Percentiles rank a stretch among this genome's conserved stretches.
phyloP scores from a whole-genome alignment of 2,888 invertebrate genomes.

The Scaptomyza cyrtandrae region DNA sequence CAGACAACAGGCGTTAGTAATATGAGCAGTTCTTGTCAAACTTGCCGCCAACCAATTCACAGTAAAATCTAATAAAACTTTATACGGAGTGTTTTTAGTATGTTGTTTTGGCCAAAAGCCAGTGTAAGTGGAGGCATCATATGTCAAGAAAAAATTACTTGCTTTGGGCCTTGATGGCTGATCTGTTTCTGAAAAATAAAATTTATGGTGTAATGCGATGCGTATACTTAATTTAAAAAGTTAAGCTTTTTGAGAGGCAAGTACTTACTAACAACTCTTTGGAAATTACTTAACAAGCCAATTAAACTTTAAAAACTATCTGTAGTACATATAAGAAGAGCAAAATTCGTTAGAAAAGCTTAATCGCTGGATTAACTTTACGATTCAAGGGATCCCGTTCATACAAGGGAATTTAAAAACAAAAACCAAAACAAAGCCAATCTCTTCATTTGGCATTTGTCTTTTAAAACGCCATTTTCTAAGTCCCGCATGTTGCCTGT shows the following conservation, averaged over 20 bases:
- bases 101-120: slow-evolving; percentile 30
- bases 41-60: slow-evolving; percentile 37
- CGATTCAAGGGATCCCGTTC: slow-evolving; percentile 4
- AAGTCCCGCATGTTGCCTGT: slow-evolving; percentile 55
- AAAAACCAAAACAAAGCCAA: slow-evolving; percentile 36
- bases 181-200: slow-evolving; percentile 12
- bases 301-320: slow-evolving; percentile 14
- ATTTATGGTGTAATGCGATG: slow-evolving; percentile 8
- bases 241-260: not conserved
- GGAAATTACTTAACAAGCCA: not conserved
- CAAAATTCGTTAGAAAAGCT: not conserved
- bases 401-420: slow-evolving; percentile 29
- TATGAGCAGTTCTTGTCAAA: slow-evolving; percentile 34
- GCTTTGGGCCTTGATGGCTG: slow-evolving; percentile 13
- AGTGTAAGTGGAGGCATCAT: slow-evolving; percentile 19
- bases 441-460: slow-evolving; percentile 37
- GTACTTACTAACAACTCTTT: not conserved
- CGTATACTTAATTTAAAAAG: slow-evolving; percentile 36
- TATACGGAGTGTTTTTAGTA: slow-evolving; percentile 1
- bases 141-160: slow-evolving; percentile 32
- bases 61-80: slow-evolving; percentile 50
- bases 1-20: slow-evolving; percentile 56
- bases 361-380: slow-evolving; percentile 23
- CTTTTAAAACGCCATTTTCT: slow-evolving; percentile 57
- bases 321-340: too few relatives aligned